Conservation (phyloP, 92 coral and sea anemone genomes). For the Epizoanthus fatuus region DNA sequence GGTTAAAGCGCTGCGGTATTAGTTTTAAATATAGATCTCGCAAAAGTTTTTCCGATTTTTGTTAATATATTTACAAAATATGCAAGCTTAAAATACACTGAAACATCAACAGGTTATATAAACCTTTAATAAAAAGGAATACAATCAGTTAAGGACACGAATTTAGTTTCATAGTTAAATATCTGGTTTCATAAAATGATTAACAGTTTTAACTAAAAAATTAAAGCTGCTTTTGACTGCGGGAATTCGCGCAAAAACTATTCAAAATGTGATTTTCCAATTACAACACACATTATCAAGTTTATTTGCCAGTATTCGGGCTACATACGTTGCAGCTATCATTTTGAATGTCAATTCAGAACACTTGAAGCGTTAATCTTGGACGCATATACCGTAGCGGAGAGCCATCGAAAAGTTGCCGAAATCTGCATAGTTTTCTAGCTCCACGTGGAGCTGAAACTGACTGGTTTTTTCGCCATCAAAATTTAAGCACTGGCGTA, state of each 20-base stretch:
- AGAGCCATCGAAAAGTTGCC: constrained; percentile 12
- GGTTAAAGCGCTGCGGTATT: constrained; percentile 11
- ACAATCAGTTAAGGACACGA: constrained; percentile 15
- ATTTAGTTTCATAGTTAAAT: not conserved
- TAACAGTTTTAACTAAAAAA: constrained; percentile 4
- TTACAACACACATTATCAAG: not conserved
- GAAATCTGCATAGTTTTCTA: not conserved
- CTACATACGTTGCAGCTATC: constrained; percentile 18
- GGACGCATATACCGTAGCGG: constrained; percentile 31
- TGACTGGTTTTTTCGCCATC: constrained; percentile 26
- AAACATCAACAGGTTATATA: constrained; percentile 10
- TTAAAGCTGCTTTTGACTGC: constrained; percentile 15
- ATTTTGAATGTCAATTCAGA: constrained; percentile 23
- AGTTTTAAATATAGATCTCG: constrained; percentile 6
- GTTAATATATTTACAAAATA: constrained; percentile 1
- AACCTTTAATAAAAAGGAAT: constrained; percentile 17
- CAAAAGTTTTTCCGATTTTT: not conserved
- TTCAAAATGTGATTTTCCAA: constrained; percentile 15
- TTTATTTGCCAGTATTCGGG: constrained; percentile 22
- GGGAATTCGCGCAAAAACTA: constrained; percentile 18
- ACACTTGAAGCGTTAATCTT: constrained; percentile 20
- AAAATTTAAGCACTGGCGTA: constrained; percentile 1
- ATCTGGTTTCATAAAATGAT: not conserved
- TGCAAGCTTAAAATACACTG: constrained; percentile 3
- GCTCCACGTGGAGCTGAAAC: not conserved